Base-by-base conservation (phyloP, 2,888 invertebrate species). In the Dryococelus australis region DNA sequence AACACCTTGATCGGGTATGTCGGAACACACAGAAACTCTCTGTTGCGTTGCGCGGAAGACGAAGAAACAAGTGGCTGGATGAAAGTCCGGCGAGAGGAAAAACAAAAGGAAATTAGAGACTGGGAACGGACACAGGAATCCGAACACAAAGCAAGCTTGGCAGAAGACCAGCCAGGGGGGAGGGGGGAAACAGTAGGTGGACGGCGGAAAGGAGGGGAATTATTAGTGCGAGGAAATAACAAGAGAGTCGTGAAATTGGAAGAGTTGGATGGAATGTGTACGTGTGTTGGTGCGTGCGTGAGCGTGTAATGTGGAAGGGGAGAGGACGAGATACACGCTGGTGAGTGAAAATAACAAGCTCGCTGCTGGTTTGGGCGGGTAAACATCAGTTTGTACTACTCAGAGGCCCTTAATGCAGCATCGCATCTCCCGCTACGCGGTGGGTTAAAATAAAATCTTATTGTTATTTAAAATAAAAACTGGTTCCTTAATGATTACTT, bases 171-270 rank as follows among this genome's bases (percentile, higher is more conserved):
- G n/a, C n/a, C n/a, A 20, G 24, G n/a, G 16, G n/a, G 24, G 16
- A 65, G 8, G n/a, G 24, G 24, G 1, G 24, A 65, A 16, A 65
- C 65, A 20, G 65, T n/a, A 65, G 65, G n/a, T n/a, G 65, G 6
- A 24, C 2, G n/a, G n/a, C 0, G 65, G 65, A 1, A 16, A 65
- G 65, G 65, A n/a, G 65, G 20, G 65, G 65, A 65, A 65, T 65
- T 65, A 65, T 65, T 65, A 24, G 65, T n/a, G 65, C 65, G 65
- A 65, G 65, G 65, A 65, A 65, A 65, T 65, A 65, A 65, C 65
- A 65, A 65, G 65, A 65, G 65, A 65, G 12, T 65, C n/a, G 65
- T n/a, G 65, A 65, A 65, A 65, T 65, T 10, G 65, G n/a, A 65
- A 65, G 65, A 65, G 65, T 5, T 16, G 20, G 65, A 9, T 65